Percentiles rank a stretch among this genome's conserved stretches.
Conservation (phyloP, 2,888 invertebrate genomes). For the Rhaphigaster nebulosa region DNA sequence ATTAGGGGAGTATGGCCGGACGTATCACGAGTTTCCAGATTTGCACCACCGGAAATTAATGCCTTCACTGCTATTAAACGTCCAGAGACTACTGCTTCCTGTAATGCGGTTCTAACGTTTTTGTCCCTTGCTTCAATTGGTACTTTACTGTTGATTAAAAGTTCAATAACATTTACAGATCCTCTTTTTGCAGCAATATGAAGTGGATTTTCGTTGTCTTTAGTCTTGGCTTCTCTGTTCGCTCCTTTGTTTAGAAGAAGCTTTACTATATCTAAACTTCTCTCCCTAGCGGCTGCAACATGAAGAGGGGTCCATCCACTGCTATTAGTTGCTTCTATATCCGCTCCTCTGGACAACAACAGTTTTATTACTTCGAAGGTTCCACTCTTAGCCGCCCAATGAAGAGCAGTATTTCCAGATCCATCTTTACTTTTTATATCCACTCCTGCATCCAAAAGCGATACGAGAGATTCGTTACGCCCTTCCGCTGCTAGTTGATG, state of each 20-base stretch:
- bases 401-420: constrained; percentile 75
- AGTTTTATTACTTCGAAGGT: constrained; percentile 72
- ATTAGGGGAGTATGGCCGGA: background rate
- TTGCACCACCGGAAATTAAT: background rate
- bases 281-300: background rate
- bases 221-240: background rate
- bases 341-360: constrained; percentile 74
- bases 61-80: background rate
- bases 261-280: background rate
- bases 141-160: background rate
- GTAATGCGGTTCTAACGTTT: background rate
- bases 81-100: background rate
- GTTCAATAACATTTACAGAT: background rate
- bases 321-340: constrained; percentile 65
- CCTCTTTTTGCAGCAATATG: background rate
- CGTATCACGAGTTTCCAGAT: background rate
- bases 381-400: constrained; percentile 78
- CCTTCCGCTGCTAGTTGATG: constrained; percentile 13
- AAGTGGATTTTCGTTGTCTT: constrained; percentile 2
- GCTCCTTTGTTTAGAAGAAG: background rate
- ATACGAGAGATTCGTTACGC: background rate
- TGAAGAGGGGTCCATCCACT: constrained; percentile 4
- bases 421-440: background rate
- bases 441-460: constrained; percentile 6
- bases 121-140: background rate